Evolutionary conservation across 2,113 vertebrate genomes (phyloP).

Genomic region (Scatophagus argus): DNA sequence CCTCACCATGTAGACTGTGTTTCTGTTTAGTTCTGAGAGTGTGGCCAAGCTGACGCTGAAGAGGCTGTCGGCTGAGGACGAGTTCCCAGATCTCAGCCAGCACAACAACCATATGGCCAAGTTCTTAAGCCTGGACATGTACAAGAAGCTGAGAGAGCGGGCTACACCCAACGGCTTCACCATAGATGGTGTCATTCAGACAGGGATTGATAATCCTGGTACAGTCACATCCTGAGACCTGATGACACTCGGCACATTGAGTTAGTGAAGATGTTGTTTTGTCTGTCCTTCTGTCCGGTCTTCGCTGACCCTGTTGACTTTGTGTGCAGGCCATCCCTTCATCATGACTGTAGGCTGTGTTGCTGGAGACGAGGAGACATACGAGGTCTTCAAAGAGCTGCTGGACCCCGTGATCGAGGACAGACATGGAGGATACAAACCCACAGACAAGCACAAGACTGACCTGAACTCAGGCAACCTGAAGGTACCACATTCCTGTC

Average conservation of each 20-base stretch:
- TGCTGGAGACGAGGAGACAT: constrained; percentile 95
- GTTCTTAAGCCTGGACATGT: constrained; percentile 84
- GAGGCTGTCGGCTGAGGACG: constrained; percentile 80
- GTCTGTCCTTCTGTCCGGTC: not conserved
- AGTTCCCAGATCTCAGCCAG: constrained; percentile 83
- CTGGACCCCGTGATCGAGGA: constrained; percentile 96
- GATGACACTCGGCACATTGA: constrained; percentile 13
- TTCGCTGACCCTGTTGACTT: not conserved
- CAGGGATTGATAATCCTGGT: constrained; percentile 90
- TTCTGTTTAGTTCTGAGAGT: constrained; percentile 77
- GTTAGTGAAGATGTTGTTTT: constrained; percentile 21
- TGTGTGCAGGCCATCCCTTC: constrained; percentile 90
- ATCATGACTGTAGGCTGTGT: constrained; percentile 98
- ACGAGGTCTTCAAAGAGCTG: constrained; percentile 93
- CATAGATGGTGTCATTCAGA: constrained; percentile 87
- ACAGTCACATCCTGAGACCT: constrained; percentile 67
- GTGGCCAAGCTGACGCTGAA: constrained; percentile 82
- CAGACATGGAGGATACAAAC: constrained; percentile 96
- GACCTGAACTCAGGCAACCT: constrained; percentile 90
- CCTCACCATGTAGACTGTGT: constrained; percentile 43
- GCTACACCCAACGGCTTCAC: constrained; percentile 85
- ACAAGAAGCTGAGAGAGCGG: constrained; percentile 78
- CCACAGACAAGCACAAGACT: constrained; percentile 95
- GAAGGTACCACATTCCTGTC: constrained; percentile 83
- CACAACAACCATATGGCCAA: constrained; percentile 88